Evolutionary conservation across 1,140 invertebrate species (phyloP).

Genomic region (Mesaphorura yosii): DNA sequence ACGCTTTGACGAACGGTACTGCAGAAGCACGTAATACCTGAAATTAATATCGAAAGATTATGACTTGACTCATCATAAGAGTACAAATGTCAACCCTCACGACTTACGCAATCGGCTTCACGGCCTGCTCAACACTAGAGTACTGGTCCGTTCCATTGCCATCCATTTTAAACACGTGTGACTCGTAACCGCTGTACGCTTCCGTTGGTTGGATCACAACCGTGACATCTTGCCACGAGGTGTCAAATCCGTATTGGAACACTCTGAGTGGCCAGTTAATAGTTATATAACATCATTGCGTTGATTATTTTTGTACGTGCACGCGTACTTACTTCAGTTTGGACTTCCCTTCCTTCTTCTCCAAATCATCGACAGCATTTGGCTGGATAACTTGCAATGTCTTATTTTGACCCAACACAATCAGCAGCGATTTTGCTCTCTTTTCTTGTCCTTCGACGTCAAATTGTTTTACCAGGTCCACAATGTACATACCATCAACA

Average conservation of each 20-base stretch:
- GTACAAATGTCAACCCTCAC: not conserved
- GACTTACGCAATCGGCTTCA: not conserved
- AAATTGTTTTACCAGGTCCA: not conserved
- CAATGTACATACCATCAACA: not conserved
- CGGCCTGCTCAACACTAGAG: too few relatives aligned
- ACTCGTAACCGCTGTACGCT: too few relatives aligned
- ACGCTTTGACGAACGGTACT: not conserved
- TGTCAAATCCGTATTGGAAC: not conserved
- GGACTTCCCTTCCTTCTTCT: conserved; percentile 9
- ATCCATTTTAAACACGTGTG: not conserved
- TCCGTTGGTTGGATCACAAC: not conserved
- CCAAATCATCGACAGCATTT: not conserved
- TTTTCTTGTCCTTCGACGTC: not conserved
- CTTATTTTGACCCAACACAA: not conserved
- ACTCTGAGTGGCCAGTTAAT: too few relatives aligned
- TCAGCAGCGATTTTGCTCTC: not conserved
- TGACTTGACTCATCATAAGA: not conserved
- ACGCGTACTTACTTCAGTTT: conserved; percentile 10
- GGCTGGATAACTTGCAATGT: not conserved
- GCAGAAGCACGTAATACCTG: not conserved
- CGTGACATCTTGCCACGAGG: not conserved
- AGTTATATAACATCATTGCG: too few relatives aligned
- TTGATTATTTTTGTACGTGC: too few relatives aligned
- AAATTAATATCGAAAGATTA: not conserved
- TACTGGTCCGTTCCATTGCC: not conserved